Base-by-base conservation (phyloP, 2,113 vertebrate genomes). In the Sterna hirundo region DNA sequence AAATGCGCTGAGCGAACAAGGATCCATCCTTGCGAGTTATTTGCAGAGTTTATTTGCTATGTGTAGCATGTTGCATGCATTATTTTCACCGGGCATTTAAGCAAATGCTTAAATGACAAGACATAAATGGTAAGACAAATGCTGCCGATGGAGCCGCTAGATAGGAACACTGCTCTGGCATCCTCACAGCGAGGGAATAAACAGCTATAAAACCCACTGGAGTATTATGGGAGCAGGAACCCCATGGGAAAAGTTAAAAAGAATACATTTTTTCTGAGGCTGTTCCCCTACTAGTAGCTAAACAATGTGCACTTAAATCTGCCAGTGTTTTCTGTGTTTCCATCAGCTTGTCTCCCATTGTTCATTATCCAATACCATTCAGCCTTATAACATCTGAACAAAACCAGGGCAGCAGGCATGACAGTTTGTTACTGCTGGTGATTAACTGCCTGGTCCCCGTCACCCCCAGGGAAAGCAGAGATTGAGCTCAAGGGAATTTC, bases 241-340 rank as follows among this genome's bases (percentile, higher is more conserved):
- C 54, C 23, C 86, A 82, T 64, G 86, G 87, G 93, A 94, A 95
- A 94, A 95, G 40, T 80, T 78, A 3, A 55, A 89, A 94, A 92
- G 68, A 85, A 60, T 13, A 62, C 60, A 3, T 86, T 76, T 94
- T 92, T 52, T 70, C 74, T 77, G 74, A 81, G 54, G 36, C 78
- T 77, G 88, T 66, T 93, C 65, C 74, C 75, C 71, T 61, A 57
- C 83, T 83, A 60, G 72, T 75, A 79, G 90, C 88, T 62, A 46
- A 97, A 97, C 95, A 97, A 97, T 97, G 87, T n/a, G 68, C 86
- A 60, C 93, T 88, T 95, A 96, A 95, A 96, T 97, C 95, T 97
- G 95, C 89, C 96, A 97, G n/a, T 8, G 66, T 57, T 94, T 27
- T 26, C 77, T 54, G 74, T 78, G 86, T 95, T 97, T 95, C 93